Base-by-base conservation (phyloP, 2,888 invertebrate species). In the Tetragonula carbonaria region DNA sequence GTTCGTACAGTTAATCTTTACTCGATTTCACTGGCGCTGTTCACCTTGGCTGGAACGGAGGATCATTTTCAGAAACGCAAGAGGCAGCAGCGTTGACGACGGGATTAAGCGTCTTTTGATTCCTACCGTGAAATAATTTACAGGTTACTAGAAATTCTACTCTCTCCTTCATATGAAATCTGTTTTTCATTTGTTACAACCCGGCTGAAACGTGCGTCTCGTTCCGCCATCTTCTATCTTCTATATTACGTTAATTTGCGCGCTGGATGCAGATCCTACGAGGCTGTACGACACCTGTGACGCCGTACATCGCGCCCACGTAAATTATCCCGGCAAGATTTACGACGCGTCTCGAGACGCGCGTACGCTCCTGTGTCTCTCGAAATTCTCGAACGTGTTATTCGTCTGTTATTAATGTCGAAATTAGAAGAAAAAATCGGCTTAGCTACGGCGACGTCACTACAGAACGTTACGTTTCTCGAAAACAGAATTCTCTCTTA, bases 241-340 rank as follows among this genome's bases (percentile, higher is more conserved):
- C 72, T 45, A 71, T 55, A 73, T 73, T 73, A 66, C 65, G 78
- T 72, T 78, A 78, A 78, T 78, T 74, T 74, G 70, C 57, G 38
- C 74, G 38, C 21, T 28, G 70, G 59, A 55, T 71, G 76, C 65
- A 71, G 71, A 72, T 75, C 62, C 66, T 28, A 21, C 14, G 23
- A 57, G 55, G 67, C 78, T 63, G 65, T 28, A 72, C 72, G 65
- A 74, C 75, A 57, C 74, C 55, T 51, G 68, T 55, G 78, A 84
- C 74, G 72, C 62, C 74, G 80, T 75, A 87, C 71, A 73, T 84
- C 77, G 76, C 82, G 85, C 80, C 82, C 74, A 83, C 87, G 82
- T 87, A 83, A 88, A 81, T 57, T 74, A 78, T 72, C 63, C 57
- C 70, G 5, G 28, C 53, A 70, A 70, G 77, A 84, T 78, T 75